phyloP scores from a whole-genome alignment of 2,113 vertebrate species.

The Syrmaticus mikado region DNA sequence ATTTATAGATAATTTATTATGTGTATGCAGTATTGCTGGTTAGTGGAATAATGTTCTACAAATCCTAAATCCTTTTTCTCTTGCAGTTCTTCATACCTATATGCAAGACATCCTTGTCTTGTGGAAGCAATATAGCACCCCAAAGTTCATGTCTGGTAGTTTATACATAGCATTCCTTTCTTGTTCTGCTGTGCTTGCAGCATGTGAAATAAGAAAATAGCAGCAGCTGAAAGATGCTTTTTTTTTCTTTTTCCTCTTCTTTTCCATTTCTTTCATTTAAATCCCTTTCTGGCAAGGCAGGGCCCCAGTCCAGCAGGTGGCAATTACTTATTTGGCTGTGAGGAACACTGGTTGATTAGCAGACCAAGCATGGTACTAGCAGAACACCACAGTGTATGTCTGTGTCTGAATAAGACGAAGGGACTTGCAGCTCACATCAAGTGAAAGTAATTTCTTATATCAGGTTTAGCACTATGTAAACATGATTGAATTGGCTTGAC shows the following conservation, averaged over 20 bases:
- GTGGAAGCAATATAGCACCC: not conserved
- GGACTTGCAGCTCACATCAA: accelerated
- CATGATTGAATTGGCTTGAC: not conserved
- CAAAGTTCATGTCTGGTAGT: not conserved
- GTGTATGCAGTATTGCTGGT: accelerated
- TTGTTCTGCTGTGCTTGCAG: not conserved
- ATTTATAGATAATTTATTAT: not conserved
- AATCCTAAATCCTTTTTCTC: not conserved
- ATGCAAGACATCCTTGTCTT: not conserved
- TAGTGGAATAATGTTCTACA: not conserved
- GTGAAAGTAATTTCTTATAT: not conserved
- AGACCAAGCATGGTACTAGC: not conserved
- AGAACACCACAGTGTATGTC: not conserved
- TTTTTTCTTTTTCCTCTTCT: not conserved
- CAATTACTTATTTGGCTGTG: not conserved
- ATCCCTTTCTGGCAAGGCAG: not conserved
- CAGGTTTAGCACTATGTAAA: not conserved
- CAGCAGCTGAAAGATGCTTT: not conserved
- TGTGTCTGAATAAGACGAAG: accelerated
- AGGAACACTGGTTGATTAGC: not conserved
- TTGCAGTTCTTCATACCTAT: not conserved
- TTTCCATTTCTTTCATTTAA: not conserved
- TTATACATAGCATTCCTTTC: not conserved
- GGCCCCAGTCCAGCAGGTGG: not conserved
- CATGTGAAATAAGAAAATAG: accelerated